Evolutionary conservation across 2,888 invertebrate species (phyloP), one percentile per base, ranked within the genome.

Genomic region (Eumacrocentrus americanus): DNA sequence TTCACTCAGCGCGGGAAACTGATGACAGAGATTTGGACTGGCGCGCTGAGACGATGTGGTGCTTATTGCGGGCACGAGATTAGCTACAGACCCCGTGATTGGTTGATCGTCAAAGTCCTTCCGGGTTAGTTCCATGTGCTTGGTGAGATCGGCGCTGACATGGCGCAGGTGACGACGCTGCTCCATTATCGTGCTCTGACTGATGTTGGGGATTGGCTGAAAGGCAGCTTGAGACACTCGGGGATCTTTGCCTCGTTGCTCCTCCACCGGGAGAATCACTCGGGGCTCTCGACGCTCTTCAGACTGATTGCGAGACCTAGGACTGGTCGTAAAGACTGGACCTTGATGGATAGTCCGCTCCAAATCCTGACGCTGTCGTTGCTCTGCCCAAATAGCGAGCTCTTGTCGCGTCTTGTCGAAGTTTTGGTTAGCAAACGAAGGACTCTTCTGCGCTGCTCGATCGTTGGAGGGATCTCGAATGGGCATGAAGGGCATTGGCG

Each of bases 391-490:
- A 59, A 79, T 76, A 0, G 76, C 78, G 25, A 80, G 57, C 44
- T 81, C 80, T 37, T 79, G 80, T 37, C 80, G 70, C 3, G 80
- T 80, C 42, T 81, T 80, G 40, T 81, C 80, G 11, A 81, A 81
- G 25, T 73, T 75, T 56, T 79, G 80, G 66, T 73, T 76, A 0
- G 71, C 67, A 35, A 78, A 72, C 2, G 77, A 75, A 0, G 77
- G 76, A 42, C 72, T 79, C 46, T 80, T 81, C 38, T 79, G 79
- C 20, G 70, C 67, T 2, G 71, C 72, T 2, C 79, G 73, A 42
- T 80, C 80, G 2, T 61, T 64, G 6, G 76, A 73, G 0, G 72
- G 66, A 25, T 80, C 80, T 1, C 78, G 72, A 56, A 78, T 75
- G 14, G 79, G 75, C 23, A 79, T 65, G 23, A 81, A 81, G 2